Base-by-base conservation (phyloP, 2,797 vertebrate species). In the Anas capensis region DNA sequence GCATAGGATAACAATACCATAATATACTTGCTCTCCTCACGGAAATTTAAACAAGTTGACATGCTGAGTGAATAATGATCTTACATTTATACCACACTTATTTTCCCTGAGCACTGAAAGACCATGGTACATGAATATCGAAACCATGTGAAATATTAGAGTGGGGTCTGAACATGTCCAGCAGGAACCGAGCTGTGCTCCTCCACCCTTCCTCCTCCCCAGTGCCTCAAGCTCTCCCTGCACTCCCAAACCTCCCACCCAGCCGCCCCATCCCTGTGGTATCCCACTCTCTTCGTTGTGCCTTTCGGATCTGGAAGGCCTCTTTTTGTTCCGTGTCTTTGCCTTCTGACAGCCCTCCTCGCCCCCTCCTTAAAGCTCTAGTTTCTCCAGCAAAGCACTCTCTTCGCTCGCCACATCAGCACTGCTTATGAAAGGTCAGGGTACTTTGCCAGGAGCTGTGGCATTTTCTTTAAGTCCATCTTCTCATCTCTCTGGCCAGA, bases 21-120 rank as follows among this genome's bases (percentile, higher is more conserved):
- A 91, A 93, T 91, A 90, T 76, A 76, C 91, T 81, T 48, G 29
- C 58, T 91, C 57, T 91, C 64, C 87, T 87, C 69, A 68, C 60
- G 83, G 85, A 91, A 90, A 88, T 92, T 93, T 94, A 90, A 94
- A 94, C 82, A 82, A 91, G 72, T 54, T 0, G 8, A 94, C 76
- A 40, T 78, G 72, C 76, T 91, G 92, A 92, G 73, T 92, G 92
- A 96, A 72, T 57, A 94, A 96, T 65, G 91, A 96, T 94, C 65
- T 60, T 88, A 71, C 46, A 24, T 90, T 96, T 93, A 78, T 33
- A 34, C 61, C 68, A 79, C 68, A 76, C 53, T 86, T 91, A 38
- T 62, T 78, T 90, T 89, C 65, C 58, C 65, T 64, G 60, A 75
- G 71, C 90, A 48, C 44, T 87, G 33, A 51, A 87, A 89, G 76